Conservation (phyloP, 2,113 vertebrate genomes). For the Hyperoodon ampullatus region DNA sequence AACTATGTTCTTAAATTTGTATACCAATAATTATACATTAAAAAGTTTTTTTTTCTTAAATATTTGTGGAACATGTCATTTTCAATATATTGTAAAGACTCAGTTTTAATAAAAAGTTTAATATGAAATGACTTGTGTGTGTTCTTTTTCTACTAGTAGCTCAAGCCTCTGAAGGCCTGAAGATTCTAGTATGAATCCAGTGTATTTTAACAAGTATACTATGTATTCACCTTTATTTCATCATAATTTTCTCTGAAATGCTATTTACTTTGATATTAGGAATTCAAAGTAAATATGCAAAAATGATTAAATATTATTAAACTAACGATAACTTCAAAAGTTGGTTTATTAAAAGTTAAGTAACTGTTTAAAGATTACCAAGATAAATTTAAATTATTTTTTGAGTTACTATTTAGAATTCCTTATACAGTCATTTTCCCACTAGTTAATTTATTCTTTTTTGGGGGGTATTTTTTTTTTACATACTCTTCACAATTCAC, state of each 20-base stretch:
- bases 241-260: background rate
- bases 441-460: background rate
- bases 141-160: background rate
- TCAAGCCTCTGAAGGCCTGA: background rate
- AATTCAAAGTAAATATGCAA: background rate
- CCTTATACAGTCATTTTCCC: background rate
- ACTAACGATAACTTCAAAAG: background rate
- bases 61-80: constrained; percentile 84
- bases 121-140: constrained; percentile 57
- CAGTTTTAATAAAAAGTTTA: constrained; percentile 85
- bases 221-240: background rate
- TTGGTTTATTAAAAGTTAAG: background rate
- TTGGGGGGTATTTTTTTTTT: background rate
- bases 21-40: constrained; percentile 74
- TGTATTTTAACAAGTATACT: background rate
- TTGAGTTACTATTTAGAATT: constrained; percentile 5
- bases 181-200: background rate
- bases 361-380: background rate
- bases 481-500: background rate
- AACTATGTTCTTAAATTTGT: constrained; percentile 79
- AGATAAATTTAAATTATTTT: background rate
- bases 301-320: background rate
- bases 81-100: constrained; percentile 84
- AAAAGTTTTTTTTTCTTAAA: constrained; percentile 77
- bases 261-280: background rate